Evolutionary conservation across 2,888 invertebrate genomes (phyloP), one percentile per base, ranked within the genome.

Genomic region (Aphodius sticticus): DNA sequence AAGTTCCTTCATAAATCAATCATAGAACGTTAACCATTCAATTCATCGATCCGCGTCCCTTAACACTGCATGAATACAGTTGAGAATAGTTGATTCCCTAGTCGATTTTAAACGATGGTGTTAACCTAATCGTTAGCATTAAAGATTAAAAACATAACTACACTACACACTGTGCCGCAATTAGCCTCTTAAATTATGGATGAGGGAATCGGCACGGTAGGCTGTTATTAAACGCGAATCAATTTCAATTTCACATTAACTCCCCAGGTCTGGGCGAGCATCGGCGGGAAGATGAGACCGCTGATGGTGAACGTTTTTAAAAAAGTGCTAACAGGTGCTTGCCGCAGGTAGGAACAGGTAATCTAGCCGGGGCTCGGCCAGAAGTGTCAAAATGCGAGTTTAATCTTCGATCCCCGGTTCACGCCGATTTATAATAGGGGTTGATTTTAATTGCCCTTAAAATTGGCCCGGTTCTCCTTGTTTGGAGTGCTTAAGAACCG

Each of bases 321-420:
- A 74, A 37, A 37, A 35, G 14, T 35, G 74, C 77, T 79, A 79
- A 79, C 79, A 79, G 79, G 79, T 79, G 79, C 77, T 76, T 76
- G 35, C 69, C 69, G 74, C 80, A 80, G 80, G 80, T 80, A 80
- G 80, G 74, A 37, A 69, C 69, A 77, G 69, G 78, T 77, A 70
- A 76, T 78, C 78, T 53, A 72, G 69, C 53, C 74, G 69, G 74
- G 26, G 35, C 38, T 38, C 77, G 72, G 78, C 77, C 78, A 77
- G 76, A 79, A 76, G 82, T 82, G 81, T 82, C 81, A 82, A 81
- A 82, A 82, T 80, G 81, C 77, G 82, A 80, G 79, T 79, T 79
- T 82, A 81, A 82, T 82, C 81, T 82, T 53, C 53, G 53, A 53
- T 53, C 69, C 69, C 26, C 74, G 74, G 77, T 79, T 78, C 75